phyloP scores from a whole-genome alignment of 1,140 invertebrate genomes.

The Drosophila chauvacae region DNA sequence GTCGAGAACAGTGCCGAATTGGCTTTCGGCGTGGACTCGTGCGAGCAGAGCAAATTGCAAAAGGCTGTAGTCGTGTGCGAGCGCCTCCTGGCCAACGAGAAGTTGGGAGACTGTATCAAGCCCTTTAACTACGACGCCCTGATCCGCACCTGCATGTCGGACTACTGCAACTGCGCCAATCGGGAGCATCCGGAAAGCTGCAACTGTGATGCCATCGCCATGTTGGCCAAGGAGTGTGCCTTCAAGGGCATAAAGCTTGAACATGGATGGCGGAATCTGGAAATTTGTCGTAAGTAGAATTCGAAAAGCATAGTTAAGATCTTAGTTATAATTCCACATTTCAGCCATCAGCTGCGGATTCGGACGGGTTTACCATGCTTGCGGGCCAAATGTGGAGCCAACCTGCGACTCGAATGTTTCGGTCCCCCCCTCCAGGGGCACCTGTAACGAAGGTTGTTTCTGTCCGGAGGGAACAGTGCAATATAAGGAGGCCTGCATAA shows the following conservation, averaged over 20 bases:
- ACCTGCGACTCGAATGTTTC: constrained; percentile 85
- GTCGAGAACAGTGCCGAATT: constrained; percentile 73
- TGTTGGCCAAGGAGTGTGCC: constrained; percentile 91
- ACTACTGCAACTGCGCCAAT: constrained; percentile 90
- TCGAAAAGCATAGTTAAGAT: not conserved
- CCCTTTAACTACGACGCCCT: constrained; percentile 85
- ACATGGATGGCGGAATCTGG: constrained; percentile 89
- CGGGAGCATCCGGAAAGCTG: constrained; percentile 87
- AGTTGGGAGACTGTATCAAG: constrained; percentile 87
- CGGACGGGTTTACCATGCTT: constrained; percentile 89
- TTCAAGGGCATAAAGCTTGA: constrained; percentile 87
- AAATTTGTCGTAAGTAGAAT: constrained; percentile 90
- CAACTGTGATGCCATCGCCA: constrained; percentile 90
- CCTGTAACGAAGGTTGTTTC: constrained; percentile 94
- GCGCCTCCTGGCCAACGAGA: constrained; percentile 87
- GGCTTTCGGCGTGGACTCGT: constrained; percentile 67
- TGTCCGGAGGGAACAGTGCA: constrained; percentile 91
- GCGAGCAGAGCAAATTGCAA: constrained; percentile 77
- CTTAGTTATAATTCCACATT: not conserved
- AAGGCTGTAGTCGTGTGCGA: constrained; percentile 88
- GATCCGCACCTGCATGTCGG: constrained; percentile 88
- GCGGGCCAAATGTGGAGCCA: constrained; percentile 87
- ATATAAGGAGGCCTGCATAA: constrained; percentile 90
- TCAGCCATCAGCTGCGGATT: constrained; percentile 88
- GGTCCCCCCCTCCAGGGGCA: constrained; percentile 67